Evolutionary conservation across 2,888 invertebrate species (phyloP).

Genomic region (Lasioglossum zephyrum): DNA sequence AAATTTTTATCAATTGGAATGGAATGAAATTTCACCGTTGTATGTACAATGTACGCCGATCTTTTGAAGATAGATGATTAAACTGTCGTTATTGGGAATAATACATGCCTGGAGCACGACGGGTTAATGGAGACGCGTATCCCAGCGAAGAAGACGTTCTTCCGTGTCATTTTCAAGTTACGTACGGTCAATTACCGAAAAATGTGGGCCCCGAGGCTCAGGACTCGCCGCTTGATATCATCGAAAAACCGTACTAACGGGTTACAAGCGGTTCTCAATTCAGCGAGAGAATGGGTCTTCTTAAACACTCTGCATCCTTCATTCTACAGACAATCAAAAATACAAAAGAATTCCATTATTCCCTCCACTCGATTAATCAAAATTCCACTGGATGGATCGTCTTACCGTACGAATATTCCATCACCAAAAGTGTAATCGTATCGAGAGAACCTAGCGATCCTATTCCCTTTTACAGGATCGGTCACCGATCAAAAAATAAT

Average conservation of each 20-base stretch:
- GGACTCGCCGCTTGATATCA: conserved; percentile 55
- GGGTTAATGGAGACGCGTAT: background rate
- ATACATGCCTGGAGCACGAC: background rate
- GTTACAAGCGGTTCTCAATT: conserved; percentile 68
- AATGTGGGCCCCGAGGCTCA: conserved; percentile 53
- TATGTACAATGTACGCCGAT: background rate
- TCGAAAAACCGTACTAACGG: conserved; percentile 67
- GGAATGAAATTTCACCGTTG: background rate
- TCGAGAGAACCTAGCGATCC: background rate
- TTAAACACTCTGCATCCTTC: background rate
- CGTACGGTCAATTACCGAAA: conserved; percentile 67
- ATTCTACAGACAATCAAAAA: background rate
- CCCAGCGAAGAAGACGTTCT: conserved; percentile 2
- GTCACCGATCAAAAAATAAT: background rate
- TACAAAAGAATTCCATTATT: background rate
- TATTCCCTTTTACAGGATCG: background rate
- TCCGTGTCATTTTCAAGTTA: conserved; percentile 47
- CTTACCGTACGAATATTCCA: background rate
- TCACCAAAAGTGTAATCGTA: background rate
- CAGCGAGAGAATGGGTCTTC: background rate
- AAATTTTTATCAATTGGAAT: background rate
- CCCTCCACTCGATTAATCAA: background rate
- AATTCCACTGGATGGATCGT: background rate
- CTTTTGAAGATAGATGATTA: background rate
- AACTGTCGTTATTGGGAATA: background rate